Evolutionary conservation across 2,113 vertebrate genomes (phyloP), one percentile per base, ranked within the genome.

Genomic region (Oreotrochilus melanogaster): DNA sequence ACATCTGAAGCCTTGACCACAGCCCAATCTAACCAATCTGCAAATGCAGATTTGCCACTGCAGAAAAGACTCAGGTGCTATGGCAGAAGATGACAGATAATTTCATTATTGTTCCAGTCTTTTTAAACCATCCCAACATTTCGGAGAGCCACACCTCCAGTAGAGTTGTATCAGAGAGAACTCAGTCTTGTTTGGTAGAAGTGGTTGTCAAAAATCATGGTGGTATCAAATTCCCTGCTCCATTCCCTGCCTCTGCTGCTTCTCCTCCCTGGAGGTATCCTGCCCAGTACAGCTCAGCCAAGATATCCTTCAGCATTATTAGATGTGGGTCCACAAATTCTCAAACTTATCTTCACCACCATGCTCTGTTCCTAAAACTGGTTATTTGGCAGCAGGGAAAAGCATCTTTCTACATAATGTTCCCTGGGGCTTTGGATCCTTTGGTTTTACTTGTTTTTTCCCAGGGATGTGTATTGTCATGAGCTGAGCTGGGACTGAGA

Each of bases 401-500:
- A 69, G 9, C 6, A 65, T 10, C 1, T 23, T 15, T 95, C 45
- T 85, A 73, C 78, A 62, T 33, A n/a, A 61, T 21, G 13, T 11
- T 73, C 47, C 35, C 22, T 35, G 21, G 11, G 17, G 6, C 9
- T 86, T 88, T 54, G 16, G 30, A 3, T 31, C 19, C 48, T 75
- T 28, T 12, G 37, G 18, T 78, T 84, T 89, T 53, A 24, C 27
- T 76, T 35, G 12, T 39, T 12, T 72, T 78, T 54, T 19, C 33
- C 31, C 6, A 10, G 9, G 18, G 12, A 22, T 3, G 1, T 56
- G 31, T 62, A 82, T 66, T 79, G 31, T 23, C 10, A 8, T 2
- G 0, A 0, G 23, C 7, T 67, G 57, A 80, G 31, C 18, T 7
- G 28, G 15, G 19, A 9, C 58, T 58, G 18, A 61, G 47, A 47